phyloP scores from a whole-genome alignment of 1,140 invertebrate genomes.

The Drosophila ananassae region DNA sequence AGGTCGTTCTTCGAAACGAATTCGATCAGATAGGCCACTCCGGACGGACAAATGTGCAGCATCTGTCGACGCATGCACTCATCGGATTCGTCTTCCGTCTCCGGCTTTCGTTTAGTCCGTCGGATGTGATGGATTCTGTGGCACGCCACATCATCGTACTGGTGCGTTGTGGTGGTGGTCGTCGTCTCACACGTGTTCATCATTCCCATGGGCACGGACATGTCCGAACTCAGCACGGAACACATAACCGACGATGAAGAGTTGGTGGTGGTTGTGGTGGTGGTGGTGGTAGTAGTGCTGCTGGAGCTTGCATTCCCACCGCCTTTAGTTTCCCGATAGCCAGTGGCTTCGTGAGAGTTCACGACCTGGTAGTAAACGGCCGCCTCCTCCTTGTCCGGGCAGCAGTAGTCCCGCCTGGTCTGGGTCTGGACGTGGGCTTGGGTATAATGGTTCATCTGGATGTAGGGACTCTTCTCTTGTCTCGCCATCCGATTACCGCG shows the following conservation, averaged over 20 bases:
- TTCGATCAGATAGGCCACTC: conserved; percentile 60
- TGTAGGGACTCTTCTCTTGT: conserved; percentile 1
- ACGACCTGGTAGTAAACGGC: conserved; percentile 30
- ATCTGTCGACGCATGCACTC: conserved; percentile 13
- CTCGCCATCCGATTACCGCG: neutral
- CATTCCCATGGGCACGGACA: conserved; percentile 74
- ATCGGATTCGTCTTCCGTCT: neutral
- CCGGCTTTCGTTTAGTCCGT: neutral
- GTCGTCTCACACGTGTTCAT: conserved; percentile 58
- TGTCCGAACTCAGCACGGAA: conserved; percentile 65
- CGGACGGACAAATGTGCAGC: conserved; percentile 50
- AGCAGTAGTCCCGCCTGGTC: conserved; percentile 18
- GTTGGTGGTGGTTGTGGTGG: conserved; percentile 15
- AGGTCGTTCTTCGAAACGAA: conserved; percentile 21
- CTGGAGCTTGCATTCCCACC: neutral
- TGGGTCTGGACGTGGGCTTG: conserved; percentile 28
- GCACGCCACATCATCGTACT: conserved; percentile 75
- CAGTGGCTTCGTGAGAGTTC: neutral
- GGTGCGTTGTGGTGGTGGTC: conserved; percentile 73
- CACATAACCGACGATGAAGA: conserved; percentile 66
- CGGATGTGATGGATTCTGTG: neutral
- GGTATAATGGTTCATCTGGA: conserved; percentile 37
- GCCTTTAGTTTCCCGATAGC: neutral
- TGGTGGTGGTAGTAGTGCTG: conserved; percentile 1
- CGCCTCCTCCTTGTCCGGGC: conserved; percentile 21